phyloP scores from a whole-genome alignment of 1,140 invertebrate genomes.

The Drosophila trapezifrons region DNA sequence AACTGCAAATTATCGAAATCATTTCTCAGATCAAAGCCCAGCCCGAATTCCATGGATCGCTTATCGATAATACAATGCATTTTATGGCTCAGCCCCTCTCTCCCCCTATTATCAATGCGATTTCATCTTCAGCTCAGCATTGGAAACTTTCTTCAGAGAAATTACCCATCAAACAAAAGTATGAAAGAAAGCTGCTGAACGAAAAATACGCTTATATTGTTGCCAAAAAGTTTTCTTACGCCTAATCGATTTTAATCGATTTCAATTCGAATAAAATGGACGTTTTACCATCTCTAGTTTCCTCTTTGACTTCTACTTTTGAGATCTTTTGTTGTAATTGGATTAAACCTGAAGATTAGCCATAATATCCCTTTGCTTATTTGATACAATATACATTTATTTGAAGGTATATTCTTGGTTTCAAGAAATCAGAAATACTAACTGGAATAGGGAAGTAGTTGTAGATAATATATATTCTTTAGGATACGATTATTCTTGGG shows the following conservation, averaged over 20 bases:
- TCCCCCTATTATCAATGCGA: conserved; percentile 8
- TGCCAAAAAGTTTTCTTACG: not conserved
- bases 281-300: not conserved
- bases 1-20: conserved; percentile 9
- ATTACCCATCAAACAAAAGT: conserved; percentile 1
- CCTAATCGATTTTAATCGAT: too few relatives aligned
- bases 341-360: too few relatives aligned
- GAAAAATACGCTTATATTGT: not conserved
- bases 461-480: not conserved
- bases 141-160: conserved; percentile 24
- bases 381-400: too few relatives aligned
- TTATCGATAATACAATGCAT: conserved; percentile 16
- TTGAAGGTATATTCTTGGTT: too few relatives aligned
- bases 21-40: not conserved
- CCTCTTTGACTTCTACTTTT: too few relatives aligned
- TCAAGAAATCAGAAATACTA: too few relatives aligned
- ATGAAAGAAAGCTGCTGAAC: conserved; percentile 13
- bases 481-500: not conserved
- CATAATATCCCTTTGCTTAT: too few relatives aligned
- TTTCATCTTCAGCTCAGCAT: conserved; percentile 11
- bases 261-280: too few relatives aligned
- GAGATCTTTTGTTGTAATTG: too few relatives aligned
- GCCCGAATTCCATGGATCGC: not conserved
- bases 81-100: not conserved
- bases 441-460: too few relatives aligned